A percentile compares a stretch with the other conserved stretches of the same genome.
phyloP scores from a whole-genome alignment of 2,797 vertebrate species.

The Amblyopsis hoosieri region DNA sequence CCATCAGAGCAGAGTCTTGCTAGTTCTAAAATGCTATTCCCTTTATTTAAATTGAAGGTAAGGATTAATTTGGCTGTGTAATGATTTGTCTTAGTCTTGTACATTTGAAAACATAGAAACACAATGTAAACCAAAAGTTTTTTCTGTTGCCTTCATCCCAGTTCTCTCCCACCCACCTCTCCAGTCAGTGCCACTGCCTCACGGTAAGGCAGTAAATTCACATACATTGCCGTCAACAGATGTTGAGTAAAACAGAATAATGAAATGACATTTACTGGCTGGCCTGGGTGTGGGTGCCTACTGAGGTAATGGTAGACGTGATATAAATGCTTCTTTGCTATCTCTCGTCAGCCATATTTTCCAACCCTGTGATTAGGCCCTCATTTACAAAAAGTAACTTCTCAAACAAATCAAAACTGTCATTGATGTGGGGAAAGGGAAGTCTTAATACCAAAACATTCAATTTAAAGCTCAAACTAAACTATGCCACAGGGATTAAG shows the following conservation, averaged over 20 bases:
- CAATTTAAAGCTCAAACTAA: too few relatives aligned
- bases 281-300: too few relatives aligned
- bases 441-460: not conserved
- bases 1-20: not conserved
- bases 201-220: constrained; percentile 9
- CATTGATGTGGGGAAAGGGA: not conserved
- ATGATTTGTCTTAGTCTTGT: constrained; percentile 19
- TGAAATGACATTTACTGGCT: not conserved
- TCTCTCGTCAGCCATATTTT: constrained; percentile 1
- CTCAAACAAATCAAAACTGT: not conserved
- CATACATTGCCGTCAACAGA: not conserved
- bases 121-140: not conserved
- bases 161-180: not conserved
- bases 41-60: not conserved
- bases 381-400: not conserved
- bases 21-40: not conserved
- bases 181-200: constrained; percentile 24
- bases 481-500: not conserved
- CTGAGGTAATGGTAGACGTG: not conserved
- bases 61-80: constrained; percentile 22
- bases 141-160: not conserved
- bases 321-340: not conserved
- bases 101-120: constrained; percentile 7
- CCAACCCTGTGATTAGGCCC: not conserved
- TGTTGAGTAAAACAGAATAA: not conserved